Evolutionary conservation across 2,888 invertebrate genomes (phyloP), one percentile per base, ranked within the genome.

Genomic region (Eudemis profundana): DNA sequence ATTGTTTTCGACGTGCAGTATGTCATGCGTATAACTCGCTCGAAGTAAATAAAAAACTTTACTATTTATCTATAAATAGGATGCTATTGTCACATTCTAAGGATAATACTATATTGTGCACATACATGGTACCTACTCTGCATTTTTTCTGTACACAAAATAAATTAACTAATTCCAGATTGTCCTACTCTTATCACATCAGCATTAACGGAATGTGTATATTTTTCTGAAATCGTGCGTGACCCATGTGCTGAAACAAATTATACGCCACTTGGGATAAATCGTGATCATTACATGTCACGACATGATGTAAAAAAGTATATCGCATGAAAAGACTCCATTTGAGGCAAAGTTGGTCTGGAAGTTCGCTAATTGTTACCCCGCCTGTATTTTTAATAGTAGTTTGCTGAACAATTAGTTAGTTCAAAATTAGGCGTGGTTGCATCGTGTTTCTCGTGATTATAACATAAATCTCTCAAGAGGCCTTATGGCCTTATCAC

Each of bases 1-100:
- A 63, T 63, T 47, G 49, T 42, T 63, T 42, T 1, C n/a, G 49
- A 57, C 49, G 10, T 29, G 56, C 23, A 15, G 15, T 61, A 42
- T 61, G 29, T 46, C 61, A 54, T 54, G n/a, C 27, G n/a, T 17
- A 44, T 12, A 59, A 49, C 17, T 36, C 15, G 19, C n/a, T 23
- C 23, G n/a, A 42, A 15, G 36, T 36, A 17, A 44, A 14, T n/a
- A n/a, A n/a, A n/a, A n/a, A n/a, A n/a, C n/a, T n/a, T n/a, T n/a
- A n/a, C n/a, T n/a, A n/a, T n/a, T n/a, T n/a, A n/a, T n/a, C n/a
- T n/a, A n/a, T n/a, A n/a, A n/a, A n/a, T n/a, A n/a, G n/a, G n/a
- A n/a, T n/a, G n/a, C n/a, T n/a, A n/a, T n/a, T n/a, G n/a, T n/a
- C n/a, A n/a, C n/a, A n/a, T n/a, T n/a, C n/a, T n/a, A n/a, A n/a